Conservation (phyloP, 2,888 invertebrate species). For the Microctonus brassicae region DNA sequence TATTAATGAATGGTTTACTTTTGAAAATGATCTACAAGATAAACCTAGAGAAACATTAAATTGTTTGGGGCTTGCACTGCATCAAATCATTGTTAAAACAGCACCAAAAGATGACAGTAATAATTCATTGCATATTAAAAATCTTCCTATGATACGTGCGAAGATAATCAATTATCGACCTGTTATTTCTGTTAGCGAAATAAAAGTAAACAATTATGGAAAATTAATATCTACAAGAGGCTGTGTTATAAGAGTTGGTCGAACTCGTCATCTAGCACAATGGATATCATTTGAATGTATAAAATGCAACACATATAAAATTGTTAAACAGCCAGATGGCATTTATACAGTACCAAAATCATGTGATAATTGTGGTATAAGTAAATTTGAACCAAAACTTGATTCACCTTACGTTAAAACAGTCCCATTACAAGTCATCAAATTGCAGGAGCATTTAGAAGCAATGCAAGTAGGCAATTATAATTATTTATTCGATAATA, state of each 20-base stretch:
- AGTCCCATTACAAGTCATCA: conserved; percentile 83
- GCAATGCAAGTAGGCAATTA: conserved; percentile 71
- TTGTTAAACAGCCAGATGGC: conserved; percentile 73
- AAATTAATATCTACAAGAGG: conserved; percentile 86
- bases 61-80: conserved; percentile 83
- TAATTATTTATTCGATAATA: neutral
- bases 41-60: conserved; percentile 79
- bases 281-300: conserved; percentile 85
- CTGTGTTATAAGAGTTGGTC: conserved; percentile 85
- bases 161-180: conserved; percentile 78
- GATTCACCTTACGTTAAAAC: conserved; percentile 81
- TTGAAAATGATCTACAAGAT: conserved; percentile 77
- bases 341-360: conserved; percentile 74
- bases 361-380: conserved; percentile 74
- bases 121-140: conserved; percentile 61
- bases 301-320: conserved; percentile 72
- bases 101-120: conserved; percentile 66
- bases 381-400: conserved; percentile 76
- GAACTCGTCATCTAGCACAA: conserved; percentile 79
- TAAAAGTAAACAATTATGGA: conserved; percentile 82
- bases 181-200: conserved; percentile 76
- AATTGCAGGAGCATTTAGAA: conserved; percentile 83
- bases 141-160: conserved; percentile 71
- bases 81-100: conserved; percentile 74
- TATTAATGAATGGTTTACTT: conserved; percentile 74